Evolutionary conservation across 1,140 invertebrate genomes (phyloP), one percentile per base, ranked within the genome.

Genomic region (Portunus trituberculatus): DNA sequence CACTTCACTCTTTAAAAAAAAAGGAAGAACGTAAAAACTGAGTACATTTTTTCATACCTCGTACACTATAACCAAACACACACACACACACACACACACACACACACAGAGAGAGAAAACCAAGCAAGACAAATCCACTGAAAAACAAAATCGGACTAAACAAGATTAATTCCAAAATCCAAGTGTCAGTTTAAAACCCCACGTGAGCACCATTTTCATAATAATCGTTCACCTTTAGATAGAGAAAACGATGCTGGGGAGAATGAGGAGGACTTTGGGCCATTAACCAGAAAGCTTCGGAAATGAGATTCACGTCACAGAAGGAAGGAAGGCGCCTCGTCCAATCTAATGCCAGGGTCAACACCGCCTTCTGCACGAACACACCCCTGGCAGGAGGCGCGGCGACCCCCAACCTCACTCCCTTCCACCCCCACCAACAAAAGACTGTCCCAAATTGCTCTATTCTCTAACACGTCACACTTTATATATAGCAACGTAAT

Each of bases 281-380:
- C 67, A 76, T 76, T 76, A 76, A 76, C 67, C 6, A 76, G n/a
- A 76, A 76, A 76, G 67, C 67, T n/a, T 76, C 67, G 67, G 67
- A 76, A 76, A 76, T 76, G 67, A 76, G 67, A 76, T 76, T 76
- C 67, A n/a, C 67, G 67, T 76, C 67, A 76, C 67, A 76, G 67
- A 76, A 20, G 25, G 67, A 59, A 59, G 52, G 52, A 76, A 76
- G 67, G 20, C 25, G 67, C 67, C 67, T n/a, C 67, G 25, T 76
- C 67, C 67, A n/a, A 76, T 76, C 67, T 76, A n/a, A 25, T 76
- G 20, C n/a, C 20, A n/a, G 6, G 67, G 67, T 76, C 67, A 76
- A 76, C 67, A 76, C 67, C 0, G 67, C 20, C 20, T 76, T 59
- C n/a, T n/a, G 67, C 67, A n/a, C 67, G 67, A 76, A 76, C 67